Evolutionary conservation across 2,113 vertebrate genomes (phyloP), one percentile per base, ranked within the genome.

Genomic region (Dermatemys mawii): DNA sequence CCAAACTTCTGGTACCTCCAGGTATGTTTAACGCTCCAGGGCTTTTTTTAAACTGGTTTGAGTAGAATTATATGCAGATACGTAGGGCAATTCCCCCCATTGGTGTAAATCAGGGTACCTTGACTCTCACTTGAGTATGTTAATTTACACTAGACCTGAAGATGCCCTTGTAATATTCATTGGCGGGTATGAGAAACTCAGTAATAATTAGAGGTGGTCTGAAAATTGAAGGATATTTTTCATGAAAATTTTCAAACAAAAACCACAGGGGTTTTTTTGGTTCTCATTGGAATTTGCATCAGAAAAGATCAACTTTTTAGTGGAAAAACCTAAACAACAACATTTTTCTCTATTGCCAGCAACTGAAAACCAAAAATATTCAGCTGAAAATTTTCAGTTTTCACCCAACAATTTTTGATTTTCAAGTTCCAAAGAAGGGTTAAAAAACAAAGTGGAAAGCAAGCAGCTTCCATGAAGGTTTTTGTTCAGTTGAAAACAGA

Each of bases 31-130:
- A 14, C 10, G 11, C 26, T 24, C 12, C 24, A 12, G 14, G 14
- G 60, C 2, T 13, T 19, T 21, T 24, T 44, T 75, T 44, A 13
- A 27, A 67, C 11, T 11, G 41, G 6, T 63, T 53, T 76, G 32
- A 35, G 26, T 50, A 46, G 22, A 83, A 75, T 3, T 6, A 21
- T 48, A 27, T 3, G 19, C 19, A 76, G n/a, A 17, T 41, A 8
- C 1, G 1, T 10, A 22, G 19, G 9, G n/a, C 38, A 76, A 53
- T 29, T 63, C 46, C 1, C 3, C 53, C 10, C 7, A 51, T 8
- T 11, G 32, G 8, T 32, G 57, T 21, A 60, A 75, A 10, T 4
- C 48, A 26, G 13, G n/a, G 5, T 4, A 38, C 89, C 32, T 26
- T 2, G 3, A 14, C 29, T 26, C 22, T 50, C 29, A 4, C 35